Base-by-base conservation (phyloP, 2,888 invertebrate genomes). In the Thumatha senex region DNA sequence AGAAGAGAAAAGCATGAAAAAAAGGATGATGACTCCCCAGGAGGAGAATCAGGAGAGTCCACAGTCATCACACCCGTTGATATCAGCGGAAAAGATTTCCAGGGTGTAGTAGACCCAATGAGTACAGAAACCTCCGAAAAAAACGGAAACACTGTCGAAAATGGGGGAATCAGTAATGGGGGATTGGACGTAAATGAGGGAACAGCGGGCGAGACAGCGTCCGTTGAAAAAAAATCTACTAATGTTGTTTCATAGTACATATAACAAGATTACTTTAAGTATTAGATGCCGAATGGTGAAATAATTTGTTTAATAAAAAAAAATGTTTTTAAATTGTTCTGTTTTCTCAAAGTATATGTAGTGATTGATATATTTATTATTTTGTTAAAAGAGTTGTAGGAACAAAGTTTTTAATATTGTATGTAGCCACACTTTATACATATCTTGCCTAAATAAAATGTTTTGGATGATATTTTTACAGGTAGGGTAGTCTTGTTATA, bases 61-160 rank as follows among this genome's bases (percentile, higher is more conserved):
- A 56, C 76, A 78, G 63, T 79, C 80, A 39, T 86, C 83, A 58
- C 88, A 79, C 76, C 89, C 87, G 63, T 78, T 87, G 82, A 87
- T 88, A 82, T 70, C 64, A 58, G 55, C 67, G 66, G 66, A 33
- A 52, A 56, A 75, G 76, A 60, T 66, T 35, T 49, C 12, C 45
- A 56, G 51, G 56, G 68, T 57, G 13, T 67, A 67, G 13, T 67
- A 67, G 68, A 64, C 0, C 30, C 39, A 1, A 18, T 13, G 8
- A 13, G n/a, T 7, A 36, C 4, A 1, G 31, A 40, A 1, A 13
- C 30, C 31, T 8, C 30, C 33, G 42, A 11, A 11, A 24, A 39
- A 15, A 7, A 35, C 24, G 24, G 10, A 1, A 34, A 10, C 11
- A 34, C 3, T 11, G 39, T 44, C 12, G 34, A 18, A 5, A 43